Percentiles rank a stretch among this genome's conserved stretches.
phyloP scores from a whole-genome alignment of 1,140 invertebrate species.

The Yoshiicerus persimilis region DNA sequence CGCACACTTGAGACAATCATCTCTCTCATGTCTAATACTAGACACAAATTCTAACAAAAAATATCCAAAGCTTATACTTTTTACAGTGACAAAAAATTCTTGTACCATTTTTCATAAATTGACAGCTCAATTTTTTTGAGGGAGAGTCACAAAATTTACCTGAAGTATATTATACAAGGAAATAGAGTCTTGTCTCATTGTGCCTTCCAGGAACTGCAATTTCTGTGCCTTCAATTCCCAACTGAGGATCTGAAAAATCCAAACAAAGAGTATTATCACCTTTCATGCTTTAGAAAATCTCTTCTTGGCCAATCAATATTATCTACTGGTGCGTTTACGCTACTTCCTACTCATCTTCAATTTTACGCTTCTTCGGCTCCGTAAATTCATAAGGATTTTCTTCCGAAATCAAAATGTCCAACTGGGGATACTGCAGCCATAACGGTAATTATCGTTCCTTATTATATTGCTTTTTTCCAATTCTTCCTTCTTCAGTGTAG shows the following conservation, averaged over 20 bases:
- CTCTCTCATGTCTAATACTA: background rate
- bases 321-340: background rate
- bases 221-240: background rate
- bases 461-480: background rate
- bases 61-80: too few species aligned
- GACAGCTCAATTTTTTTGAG: too few species aligned
- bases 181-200: background rate
- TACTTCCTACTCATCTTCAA: background rate
- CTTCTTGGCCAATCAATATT: background rate
- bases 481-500: too few species aligned
- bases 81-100: background rate
- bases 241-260: background rate
- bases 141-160: too few species aligned
- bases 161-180: too few species aligned
- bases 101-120: background rate
- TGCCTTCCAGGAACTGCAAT: background rate
- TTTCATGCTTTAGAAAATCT: background rate
- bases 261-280: background rate
- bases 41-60: too few species aligned
- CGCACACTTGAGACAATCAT: background rate
- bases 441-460: background rate
- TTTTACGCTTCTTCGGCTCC: background rate
- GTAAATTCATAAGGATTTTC: background rate
- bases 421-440: constrained; percentile 29
- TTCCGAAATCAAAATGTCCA: background rate